A percentile compares a stretch with the other conserved stretches of the same genome.
phyloP scores from a whole-genome alignment of 2,888 invertebrate genomes.

The Aricia artaxerxes region DNA sequence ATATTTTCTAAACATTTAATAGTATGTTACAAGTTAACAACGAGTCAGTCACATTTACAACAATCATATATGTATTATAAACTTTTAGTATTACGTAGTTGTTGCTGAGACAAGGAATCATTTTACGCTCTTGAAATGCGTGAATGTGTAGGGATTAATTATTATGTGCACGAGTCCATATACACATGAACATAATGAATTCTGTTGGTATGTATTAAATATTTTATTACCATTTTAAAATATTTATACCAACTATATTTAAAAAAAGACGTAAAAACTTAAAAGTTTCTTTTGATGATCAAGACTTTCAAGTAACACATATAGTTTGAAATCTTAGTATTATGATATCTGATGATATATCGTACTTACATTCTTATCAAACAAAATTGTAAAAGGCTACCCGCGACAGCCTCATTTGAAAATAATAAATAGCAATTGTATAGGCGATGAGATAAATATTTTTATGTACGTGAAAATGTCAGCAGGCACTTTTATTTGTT shows the following conservation, averaged over 20 bases:
- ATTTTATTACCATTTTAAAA: not conserved
- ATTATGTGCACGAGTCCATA: not conserved
- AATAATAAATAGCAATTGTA: not conserved
- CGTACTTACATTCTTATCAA: no score
- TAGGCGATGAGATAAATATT: not conserved
- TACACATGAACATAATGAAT: not conserved
- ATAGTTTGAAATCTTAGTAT: no score
- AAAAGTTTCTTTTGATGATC: no score
- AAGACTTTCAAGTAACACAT: no score
- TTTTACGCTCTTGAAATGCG: constrained; percentile 20
- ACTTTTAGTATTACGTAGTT: not conserved
- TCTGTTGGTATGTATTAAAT: not conserved
- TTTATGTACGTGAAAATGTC: not conserved
- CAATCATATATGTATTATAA: not conserved
- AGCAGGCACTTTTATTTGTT: constrained; percentile 3
- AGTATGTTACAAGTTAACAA: no score
- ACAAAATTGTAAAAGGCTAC: no score
- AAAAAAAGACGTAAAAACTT: no score
- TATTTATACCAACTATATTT: no score
- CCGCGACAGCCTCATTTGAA: not conserved
- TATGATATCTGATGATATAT: no score
- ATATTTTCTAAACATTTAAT: no score
- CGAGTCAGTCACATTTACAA: not conserved
- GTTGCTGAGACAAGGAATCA: constrained; percentile 20
- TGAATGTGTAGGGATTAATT: constrained; percentile 19